Base-by-base conservation (phyloP, 2,888 invertebrate species). In the Lasius fuliginosus region DNA sequence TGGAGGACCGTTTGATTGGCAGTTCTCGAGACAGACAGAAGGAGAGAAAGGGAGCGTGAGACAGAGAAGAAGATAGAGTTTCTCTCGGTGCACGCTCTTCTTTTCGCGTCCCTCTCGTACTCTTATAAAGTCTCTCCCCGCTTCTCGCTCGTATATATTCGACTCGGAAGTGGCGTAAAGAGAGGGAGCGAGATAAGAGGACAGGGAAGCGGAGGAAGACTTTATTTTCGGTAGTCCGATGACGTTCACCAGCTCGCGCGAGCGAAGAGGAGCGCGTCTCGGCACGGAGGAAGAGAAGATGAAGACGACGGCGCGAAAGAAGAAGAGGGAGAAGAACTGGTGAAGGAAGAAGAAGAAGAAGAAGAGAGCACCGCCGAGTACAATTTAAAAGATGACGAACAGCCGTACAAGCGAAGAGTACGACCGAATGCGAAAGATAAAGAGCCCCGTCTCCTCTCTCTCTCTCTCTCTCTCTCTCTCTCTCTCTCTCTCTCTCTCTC, bases 1-100 rank as follows among this genome's bases (percentile, higher is more conserved):
- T 49, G 82, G 86, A 75, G 81, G 82, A 82, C 86, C 81, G 86
- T 86, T 90, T 92, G 92, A 92, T 92, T 92, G 92, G 90, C 92
- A 92, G 91, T 86, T 89, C 88, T 86, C 86, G 85, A 88, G 90
- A 87, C 76, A 67, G 76, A 65, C 23, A 33, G 65, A 49, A 18
- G 36, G n/a, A 67, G 11, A 56, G 40, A 40, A 23, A 56, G 30
- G 42, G 33, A 36, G 33, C 58, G 4, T 46, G 71, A 58, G 23
- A 76, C 27, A 1, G n/a, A 75, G 74, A 60, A 49, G 74, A 60
- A 49, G 18, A 12, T 40, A 89, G 83, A 73, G 85, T 42, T 83
- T 67, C 73, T 88, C 86, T 88, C 65, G 65, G 60, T 62, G 42
- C 33, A 60, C 30, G 82, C 71, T 77, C 79, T 23, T 69, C 36